These are phyloP conservation scores for Zaprionus gabonicus DNA, from an alignment of 1,140 invertebrate species.

Conservation along the genomic window DNA sequence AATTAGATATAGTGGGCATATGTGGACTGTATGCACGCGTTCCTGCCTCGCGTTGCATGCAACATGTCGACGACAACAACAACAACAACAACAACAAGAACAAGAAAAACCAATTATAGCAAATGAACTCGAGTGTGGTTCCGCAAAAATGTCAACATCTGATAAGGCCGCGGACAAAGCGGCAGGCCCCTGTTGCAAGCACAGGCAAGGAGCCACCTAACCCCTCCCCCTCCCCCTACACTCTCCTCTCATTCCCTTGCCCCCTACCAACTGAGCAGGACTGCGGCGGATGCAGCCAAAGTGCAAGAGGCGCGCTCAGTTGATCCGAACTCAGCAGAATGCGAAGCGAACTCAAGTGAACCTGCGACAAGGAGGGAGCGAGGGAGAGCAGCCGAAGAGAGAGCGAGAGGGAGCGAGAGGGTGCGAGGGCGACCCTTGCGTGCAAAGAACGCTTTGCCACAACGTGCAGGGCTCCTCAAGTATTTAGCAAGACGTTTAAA, in stretches of 20 bases:
- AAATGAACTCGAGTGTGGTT: constrained; percentile 83
- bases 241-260: not conserved
- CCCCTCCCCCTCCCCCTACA: not conserved
- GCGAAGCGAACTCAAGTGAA: constrained; percentile 13
- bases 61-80: constrained; percentile 26
- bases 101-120: constrained; percentile 84
- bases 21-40: constrained; percentile 13
- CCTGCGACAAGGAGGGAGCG: not conserved
- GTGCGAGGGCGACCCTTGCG: constrained; percentile 48
- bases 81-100: not conserved
- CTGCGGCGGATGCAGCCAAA: constrained; percentile 55
- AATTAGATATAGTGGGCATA: constrained; percentile 11
- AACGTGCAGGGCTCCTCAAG: constrained; percentile 59
- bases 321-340: constrained; percentile 47
- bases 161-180: constrained; percentile 73
- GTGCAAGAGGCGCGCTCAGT: constrained; percentile 69
- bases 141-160: constrained; percentile 82
- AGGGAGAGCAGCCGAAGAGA: not conserved
- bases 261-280: constrained; percentile 2
- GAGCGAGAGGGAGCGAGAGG: not conserved
- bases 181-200: constrained; percentile 36
- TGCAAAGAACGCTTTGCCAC: constrained; percentile 40
- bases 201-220: constrained; percentile 7
- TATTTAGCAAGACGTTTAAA: constrained; percentile 76
- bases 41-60: not conserved